Evolutionary conservation across 2,888 invertebrate genomes (phyloP), one percentile per base, ranked within the genome.

Genomic region (Amphipyra berbera): DNA sequence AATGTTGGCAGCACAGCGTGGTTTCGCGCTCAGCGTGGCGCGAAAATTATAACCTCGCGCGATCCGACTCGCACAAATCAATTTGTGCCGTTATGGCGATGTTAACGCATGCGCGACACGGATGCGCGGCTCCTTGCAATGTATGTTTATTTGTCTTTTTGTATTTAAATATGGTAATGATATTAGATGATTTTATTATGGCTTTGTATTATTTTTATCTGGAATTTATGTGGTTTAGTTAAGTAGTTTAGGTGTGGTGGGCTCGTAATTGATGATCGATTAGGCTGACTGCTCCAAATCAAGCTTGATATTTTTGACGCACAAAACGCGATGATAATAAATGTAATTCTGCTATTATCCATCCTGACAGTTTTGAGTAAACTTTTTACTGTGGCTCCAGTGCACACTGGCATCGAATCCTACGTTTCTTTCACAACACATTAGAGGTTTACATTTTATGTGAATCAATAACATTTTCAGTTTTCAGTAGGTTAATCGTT

Each of bases 31-130:
- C 89, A 85, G 89, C 90, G 79, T 88, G 92, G 90, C 90, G 92
- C 91, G 92, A 91, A 93, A 92, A 92, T 93, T 93, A 93, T 91
- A 92, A 90, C 92, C 90, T 90, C 82, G 60, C 75, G 79, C 67
- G 73, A 72, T 78, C 60, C 60, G 77, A 71, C 63, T 84, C 78
- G 84, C 89, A 90, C 90, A 90, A 92, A 93, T 93, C 92, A 93
- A 91, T 91, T 91, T 85, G 78, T 86, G 83, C 85, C 83, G 85
- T 89, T 90, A 88, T 85, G 60, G 44, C 70, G 69, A 74, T 79
- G 81, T 83, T 81, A 85, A 82, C 83, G 83, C 83, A 81, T 81
- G 76, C 79, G 79, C 76, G 67, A 70, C 79, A 81, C 81, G 77
- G 71, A 80, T 70, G 65, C 67, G 78, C 72, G 61, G 67, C 72